Evolutionary conservation across 2,797 vertebrate species (phyloP).

Genomic region (Crax fasciolata): DNA sequence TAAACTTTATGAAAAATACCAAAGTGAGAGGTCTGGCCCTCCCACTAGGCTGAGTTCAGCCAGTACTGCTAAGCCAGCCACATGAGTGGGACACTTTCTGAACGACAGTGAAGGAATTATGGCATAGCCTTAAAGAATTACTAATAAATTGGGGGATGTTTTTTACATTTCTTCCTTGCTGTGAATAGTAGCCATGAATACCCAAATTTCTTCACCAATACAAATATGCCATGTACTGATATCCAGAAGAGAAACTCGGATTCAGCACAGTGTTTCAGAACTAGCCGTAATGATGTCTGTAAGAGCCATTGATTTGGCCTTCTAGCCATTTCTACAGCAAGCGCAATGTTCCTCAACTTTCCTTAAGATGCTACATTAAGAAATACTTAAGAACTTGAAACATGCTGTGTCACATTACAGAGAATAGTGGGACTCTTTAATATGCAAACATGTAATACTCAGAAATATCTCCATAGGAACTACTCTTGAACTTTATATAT

Average conservation of each 20-base stretch:
- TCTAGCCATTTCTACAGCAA: not conserved
- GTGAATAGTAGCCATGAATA: not conserved
- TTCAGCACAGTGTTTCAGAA: not conserved
- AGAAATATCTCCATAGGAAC: not conserved
- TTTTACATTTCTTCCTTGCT: not conserved
- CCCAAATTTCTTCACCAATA: not conserved
- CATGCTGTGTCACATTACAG: not conserved
- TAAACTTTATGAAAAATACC: not conserved
- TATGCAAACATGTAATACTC: not conserved
- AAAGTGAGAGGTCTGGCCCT: not conserved
- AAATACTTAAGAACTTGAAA: not conserved
- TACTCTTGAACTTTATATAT: not conserved
- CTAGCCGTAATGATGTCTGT: fast-evolving
- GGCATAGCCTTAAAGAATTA: constrained; percentile 2
- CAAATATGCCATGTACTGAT: fast-evolving
- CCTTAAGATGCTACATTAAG: not conserved
- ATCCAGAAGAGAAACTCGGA: not conserved
- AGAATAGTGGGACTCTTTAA: not conserved
- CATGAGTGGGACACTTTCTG: not conserved
- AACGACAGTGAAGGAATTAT: not conserved
- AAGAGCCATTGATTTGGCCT: not conserved
- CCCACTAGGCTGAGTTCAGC: not conserved
- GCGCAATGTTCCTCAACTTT: not conserved
- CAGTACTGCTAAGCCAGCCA: not conserved
- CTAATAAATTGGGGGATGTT: not conserved